phyloP scores from a whole-genome alignment of 2,797 vertebrate species.

The Schizopygopsis malacanthus region DNA sequence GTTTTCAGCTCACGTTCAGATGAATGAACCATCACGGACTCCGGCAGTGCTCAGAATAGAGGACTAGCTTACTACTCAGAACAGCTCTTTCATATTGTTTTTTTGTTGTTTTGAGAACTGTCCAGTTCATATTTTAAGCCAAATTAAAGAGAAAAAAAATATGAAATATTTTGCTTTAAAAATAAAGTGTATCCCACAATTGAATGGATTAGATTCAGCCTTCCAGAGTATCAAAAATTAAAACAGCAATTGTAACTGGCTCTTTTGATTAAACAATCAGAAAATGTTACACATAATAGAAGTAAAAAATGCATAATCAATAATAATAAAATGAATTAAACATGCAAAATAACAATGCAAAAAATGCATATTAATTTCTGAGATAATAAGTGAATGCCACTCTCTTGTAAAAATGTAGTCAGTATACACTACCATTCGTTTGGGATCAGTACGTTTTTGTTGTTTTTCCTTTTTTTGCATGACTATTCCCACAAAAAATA shows the following conservation, averaged over 20 bases:
- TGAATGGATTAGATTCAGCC: not conserved
- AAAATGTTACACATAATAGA: not conserved
- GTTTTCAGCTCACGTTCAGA: conserved; percentile 5
- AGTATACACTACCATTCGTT: not conserved
- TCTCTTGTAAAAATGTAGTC: not conserved
- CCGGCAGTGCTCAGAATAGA: not conserved
- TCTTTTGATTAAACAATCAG: not conserved
- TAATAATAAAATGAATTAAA: not conserved
- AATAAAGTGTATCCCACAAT: not conserved
- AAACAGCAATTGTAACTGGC: not conserved
- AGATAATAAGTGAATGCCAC: not conserved
- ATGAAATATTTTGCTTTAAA: not conserved
- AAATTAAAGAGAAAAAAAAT: not conserved
- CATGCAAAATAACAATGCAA: not conserved
- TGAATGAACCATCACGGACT: not conserved
- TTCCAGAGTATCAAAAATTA: not conserved
- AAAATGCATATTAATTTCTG: not conserved
- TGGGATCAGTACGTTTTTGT: not conserved
- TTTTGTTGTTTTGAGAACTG: not conserved
- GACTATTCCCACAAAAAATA: not conserved
- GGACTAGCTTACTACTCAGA: not conserved
- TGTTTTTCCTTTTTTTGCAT: not conserved
- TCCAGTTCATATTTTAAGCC: not conserved
- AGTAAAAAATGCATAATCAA: not conserved
- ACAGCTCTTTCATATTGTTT: not conserved